Conservation (phyloP, 1,140 invertebrate genomes). For the Drosophila parvula region DNA sequence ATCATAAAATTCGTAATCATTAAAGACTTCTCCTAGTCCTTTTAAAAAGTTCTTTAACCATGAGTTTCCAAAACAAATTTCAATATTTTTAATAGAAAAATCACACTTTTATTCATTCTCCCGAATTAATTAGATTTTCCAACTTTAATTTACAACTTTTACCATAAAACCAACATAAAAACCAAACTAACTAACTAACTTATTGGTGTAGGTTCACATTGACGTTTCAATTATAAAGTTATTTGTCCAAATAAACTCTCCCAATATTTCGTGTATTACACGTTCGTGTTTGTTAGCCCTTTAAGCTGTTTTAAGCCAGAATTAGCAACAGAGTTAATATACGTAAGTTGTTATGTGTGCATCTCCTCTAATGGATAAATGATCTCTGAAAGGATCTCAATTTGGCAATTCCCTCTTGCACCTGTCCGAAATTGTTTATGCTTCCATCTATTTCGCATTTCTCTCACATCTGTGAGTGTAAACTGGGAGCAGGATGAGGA, state of each 20-base stretch:
- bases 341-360: not conserved
- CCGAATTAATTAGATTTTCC: not conserved
- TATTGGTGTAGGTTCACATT: not conserved
- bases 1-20: no score
- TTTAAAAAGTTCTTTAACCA: not conserved
- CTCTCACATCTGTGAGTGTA: slow-evolving; percentile 18
- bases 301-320: not conserved
- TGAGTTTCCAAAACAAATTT: not conserved
- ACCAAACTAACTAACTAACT: not conserved
- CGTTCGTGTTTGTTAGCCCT: not conserved
- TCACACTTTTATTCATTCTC: not conserved
- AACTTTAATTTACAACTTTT: slow-evolving; percentile 1
- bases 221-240: slow-evolving; percentile 14
- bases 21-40: not conserved
- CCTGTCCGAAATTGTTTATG: slow-evolving; percentile 45
- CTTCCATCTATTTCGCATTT: slow-evolving; percentile 50
- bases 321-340: not conserved
- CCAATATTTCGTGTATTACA: not conserved
- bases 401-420: slow-evolving; percentile 30
- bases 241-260: slow-evolving; percentile 4
- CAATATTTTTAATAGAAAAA: not conserved
- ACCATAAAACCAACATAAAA: not conserved
- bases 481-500: slow-evolving; percentile 3
- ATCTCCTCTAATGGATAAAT: slow-evolving; percentile 7
- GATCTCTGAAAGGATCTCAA: slow-evolving; percentile 34